phyloP scores from a whole-genome alignment of 2,888 invertebrate genomes.

The Allolobophora icterica region DNA sequence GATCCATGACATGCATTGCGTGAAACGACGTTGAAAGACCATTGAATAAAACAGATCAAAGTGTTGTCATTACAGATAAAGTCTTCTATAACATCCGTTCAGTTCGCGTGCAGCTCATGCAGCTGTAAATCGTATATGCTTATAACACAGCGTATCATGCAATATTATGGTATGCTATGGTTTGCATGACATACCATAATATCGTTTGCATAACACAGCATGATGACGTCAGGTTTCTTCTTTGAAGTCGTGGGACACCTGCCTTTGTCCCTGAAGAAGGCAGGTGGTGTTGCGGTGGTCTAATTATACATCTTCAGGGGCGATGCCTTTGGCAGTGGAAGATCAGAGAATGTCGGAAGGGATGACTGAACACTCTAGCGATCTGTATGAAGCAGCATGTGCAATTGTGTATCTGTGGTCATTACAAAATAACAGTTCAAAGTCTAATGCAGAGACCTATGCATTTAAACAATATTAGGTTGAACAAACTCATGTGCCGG shows the following conservation, averaged over 20 bases:
- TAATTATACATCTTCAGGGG: not conserved
- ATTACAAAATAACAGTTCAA: no score
- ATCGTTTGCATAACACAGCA: not conserved
- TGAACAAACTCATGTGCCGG: no score
- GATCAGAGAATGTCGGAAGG: not conserved
- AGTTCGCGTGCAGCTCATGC: not conserved
- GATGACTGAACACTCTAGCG: no score
- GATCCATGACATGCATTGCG: not conserved
- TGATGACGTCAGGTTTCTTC: not conserved
- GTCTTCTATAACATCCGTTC: not conserved
- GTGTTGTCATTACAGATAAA: not conserved
- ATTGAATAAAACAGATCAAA: not conserved
- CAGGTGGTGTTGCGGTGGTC: not conserved
- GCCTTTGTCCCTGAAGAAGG: not conserved
- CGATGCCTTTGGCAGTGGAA: not conserved
- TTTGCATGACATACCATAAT: not conserved
- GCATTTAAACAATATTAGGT: no score
- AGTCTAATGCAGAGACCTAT: no score
- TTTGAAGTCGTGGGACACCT: not conserved
- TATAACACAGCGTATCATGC: not conserved
- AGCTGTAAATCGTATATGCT: no score
- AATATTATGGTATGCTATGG: not conserved
- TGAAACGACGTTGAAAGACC: slow-evolving; percentile 3
- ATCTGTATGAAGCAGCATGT: no score
- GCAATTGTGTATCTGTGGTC: no score